Base-by-base conservation (phyloP, 2,797 vertebrate species). In the Jordanella pulchra region DNA sequence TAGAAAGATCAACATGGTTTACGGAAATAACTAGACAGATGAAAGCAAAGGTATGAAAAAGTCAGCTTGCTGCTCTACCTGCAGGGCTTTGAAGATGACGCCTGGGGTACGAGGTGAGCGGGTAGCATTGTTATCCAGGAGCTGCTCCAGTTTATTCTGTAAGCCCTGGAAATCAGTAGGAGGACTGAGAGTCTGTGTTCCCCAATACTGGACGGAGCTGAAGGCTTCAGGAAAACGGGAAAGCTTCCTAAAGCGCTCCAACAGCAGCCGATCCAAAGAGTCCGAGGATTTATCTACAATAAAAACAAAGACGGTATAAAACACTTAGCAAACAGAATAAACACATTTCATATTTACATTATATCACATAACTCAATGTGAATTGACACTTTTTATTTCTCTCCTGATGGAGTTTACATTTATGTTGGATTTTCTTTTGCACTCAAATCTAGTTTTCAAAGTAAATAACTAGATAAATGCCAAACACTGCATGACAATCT, bases 221-320 rank as follows among this genome's bases (percentile, higher is more conserved):
- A 99, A 99, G 86, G 97, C 97, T 88, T 99, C 97, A 1, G 97
- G 97, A 86, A 97, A 97, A 81, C 97, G 96, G 63, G 95, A 95
- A 65, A 99, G 92, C 89, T 96, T 97, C 87, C 94, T 95, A 89
- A 99, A 99, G 42, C 97, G 95, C 81, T 97, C 96, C 88, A 95
- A 93, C 80, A 99, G 95, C 84, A 97, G 93, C 78, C 97, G 95
- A 87, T 98, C 97, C 0, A 97, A 95, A 17, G 95, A 95, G 86
- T 98, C 97, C 0, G 95, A 94, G 6, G 95, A 94, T 81, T 95
- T 96, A 86, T 96, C 97, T 98, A 72, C 50, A 87, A 71, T 12
- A 53, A 75, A n/a, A 42, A 79, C 48, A 83, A 58, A 72, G 27
- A 21, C 4, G 13, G 13, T 76, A 27, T 11, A 21, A 4, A 74